Evolutionary conservation across 2,888 invertebrate genomes (phyloP).

Genomic region (Ophioninae sp.): DNA sequence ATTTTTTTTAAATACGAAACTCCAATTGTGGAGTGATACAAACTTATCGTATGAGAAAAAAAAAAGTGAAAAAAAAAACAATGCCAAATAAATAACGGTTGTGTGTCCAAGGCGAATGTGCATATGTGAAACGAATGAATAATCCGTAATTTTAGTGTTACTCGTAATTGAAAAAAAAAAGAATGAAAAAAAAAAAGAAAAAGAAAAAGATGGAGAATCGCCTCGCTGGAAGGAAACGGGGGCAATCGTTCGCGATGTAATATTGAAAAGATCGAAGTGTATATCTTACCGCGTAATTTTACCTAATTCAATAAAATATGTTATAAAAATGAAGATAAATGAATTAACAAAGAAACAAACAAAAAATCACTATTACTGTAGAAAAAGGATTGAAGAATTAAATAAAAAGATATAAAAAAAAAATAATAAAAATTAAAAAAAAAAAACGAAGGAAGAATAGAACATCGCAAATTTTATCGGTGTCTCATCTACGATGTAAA

Average conservation of each 20-base stretch:
- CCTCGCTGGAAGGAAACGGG: slow-evolving; percentile 18
- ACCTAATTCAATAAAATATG: slow-evolving; percentile 26
- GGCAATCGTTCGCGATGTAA: slow-evolving; percentile 5
- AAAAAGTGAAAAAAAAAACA: slow-evolving; percentile 26
- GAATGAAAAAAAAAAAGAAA: no score
- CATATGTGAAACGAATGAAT: slow-evolving; percentile 50
- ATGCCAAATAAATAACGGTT: slow-evolving; percentile 62
- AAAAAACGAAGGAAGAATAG: slow-evolving; percentile 20
- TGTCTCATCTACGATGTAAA: slow-evolving; percentile 53
- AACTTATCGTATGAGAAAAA: slow-evolving; percentile 38
- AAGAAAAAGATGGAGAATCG: slow-evolving; percentile 7
- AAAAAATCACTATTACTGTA: slow-evolving; percentile 7
- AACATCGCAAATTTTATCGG: slow-evolving; percentile 42
- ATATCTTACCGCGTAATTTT: slow-evolving; percentile 47
- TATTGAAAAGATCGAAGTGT: slow-evolving; percentile 8
- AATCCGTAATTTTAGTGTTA: slow-evolving; percentile 43
- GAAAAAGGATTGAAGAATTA: not conserved
- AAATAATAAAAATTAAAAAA: no score
- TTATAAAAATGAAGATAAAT: no score
- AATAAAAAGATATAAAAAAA: slow-evolving; percentile 8
- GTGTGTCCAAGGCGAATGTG: slow-evolving; percentile 55
- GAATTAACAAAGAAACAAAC: slow-evolving; percentile 11
- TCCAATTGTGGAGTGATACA: slow-evolving; percentile 23
- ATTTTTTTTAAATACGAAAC: slow-evolving; percentile 32
- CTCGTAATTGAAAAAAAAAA: not conserved